These are phyloP conservation scores for Megalurothrips usitatus DNA, from an alignment of 2,888 invertebrate genomes.

Conservation along the genomic window DNA sequence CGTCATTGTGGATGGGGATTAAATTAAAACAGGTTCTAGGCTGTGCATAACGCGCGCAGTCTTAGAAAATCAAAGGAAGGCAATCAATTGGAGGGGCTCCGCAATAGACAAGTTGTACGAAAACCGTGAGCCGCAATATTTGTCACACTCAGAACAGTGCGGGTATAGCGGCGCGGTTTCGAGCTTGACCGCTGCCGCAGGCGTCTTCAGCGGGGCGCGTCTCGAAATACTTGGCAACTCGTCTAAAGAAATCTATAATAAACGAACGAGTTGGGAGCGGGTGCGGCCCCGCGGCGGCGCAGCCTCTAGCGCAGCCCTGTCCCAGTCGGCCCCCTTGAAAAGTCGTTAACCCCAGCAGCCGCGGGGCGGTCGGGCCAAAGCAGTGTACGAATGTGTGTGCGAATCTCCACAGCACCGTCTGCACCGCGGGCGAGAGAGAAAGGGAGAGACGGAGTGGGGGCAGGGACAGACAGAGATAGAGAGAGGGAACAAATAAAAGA, in stretches of 20 bases:
- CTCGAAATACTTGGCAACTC: conserved; percentile 6
- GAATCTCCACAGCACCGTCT: neutral
- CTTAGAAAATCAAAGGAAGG: too few species aligned
- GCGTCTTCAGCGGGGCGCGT: neutral
- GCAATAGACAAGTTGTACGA: too few species aligned
- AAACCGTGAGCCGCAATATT: too few species aligned
- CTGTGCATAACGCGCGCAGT: too few species aligned
- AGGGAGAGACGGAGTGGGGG: neutral
- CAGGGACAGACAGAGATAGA: too few species aligned
- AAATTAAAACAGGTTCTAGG: too few species aligned
- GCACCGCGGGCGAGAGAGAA: neutral
- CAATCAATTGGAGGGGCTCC: too few species aligned
- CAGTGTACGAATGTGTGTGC: neutral
- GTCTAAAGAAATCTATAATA: conserved; percentile 15
- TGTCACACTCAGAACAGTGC: too few species aligned
- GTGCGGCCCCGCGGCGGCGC: neutral
- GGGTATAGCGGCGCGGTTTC: neutral
- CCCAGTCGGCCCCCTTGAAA: neutral
- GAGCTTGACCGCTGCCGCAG: neutral
- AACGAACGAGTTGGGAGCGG: neutral
- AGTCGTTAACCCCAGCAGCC: conserved; percentile 18
- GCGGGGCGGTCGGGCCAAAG: neutral
- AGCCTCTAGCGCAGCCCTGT: neutral
- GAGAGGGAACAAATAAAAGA: neutral
- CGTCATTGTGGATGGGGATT: too few species aligned